A percentile compares a stretch with the other conserved stretches of the same genome.
phyloP scores from a whole-genome alignment of 2,797 vertebrate species.

The Crocodylus rhombifer region DNA sequence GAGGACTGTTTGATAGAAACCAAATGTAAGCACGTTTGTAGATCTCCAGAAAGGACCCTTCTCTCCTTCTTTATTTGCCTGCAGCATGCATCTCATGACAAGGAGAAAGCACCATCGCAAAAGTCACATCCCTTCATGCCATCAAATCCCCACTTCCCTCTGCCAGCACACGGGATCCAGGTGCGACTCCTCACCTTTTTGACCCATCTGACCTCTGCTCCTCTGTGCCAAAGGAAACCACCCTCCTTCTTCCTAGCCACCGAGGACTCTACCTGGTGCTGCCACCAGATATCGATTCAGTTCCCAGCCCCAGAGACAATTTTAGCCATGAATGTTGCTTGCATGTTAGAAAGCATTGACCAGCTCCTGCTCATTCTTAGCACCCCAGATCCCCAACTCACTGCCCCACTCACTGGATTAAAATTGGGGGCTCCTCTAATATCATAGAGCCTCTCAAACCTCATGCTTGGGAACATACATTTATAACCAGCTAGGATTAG shows the following conservation, averaged over 20 bases:
- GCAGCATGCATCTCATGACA: not conserved
- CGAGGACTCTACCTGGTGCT: not conserved
- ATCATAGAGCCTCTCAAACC: not conserved
- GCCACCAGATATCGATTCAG: not conserved
- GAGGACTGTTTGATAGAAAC: not conserved
- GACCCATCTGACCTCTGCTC: not conserved
- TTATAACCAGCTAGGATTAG: not conserved
- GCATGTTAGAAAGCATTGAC: not conserved
- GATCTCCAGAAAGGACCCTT: not conserved
- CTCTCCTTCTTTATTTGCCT: not conserved
- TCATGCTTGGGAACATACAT: not conserved
- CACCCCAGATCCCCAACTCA: too few relatives aligned
- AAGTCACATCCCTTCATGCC: not conserved
- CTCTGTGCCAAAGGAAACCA: not conserved
- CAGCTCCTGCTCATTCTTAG: too few relatives aligned
- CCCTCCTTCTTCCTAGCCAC: not conserved
- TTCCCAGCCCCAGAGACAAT: rapidly evolving
- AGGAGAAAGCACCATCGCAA: not conserved
- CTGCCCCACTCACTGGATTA: not conserved
- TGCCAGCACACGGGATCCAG: not conserved
- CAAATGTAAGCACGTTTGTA: rapidly evolving
- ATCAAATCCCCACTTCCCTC: not conserved
- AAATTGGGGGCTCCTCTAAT: not conserved
- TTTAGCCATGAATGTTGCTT: not conserved
- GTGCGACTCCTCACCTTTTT: not conserved